These are phyloP conservation scores for Pangasius mekongensis DNA, from an alignment of 2,797 vertebrate species.

Conservation along the genomic window DNA sequence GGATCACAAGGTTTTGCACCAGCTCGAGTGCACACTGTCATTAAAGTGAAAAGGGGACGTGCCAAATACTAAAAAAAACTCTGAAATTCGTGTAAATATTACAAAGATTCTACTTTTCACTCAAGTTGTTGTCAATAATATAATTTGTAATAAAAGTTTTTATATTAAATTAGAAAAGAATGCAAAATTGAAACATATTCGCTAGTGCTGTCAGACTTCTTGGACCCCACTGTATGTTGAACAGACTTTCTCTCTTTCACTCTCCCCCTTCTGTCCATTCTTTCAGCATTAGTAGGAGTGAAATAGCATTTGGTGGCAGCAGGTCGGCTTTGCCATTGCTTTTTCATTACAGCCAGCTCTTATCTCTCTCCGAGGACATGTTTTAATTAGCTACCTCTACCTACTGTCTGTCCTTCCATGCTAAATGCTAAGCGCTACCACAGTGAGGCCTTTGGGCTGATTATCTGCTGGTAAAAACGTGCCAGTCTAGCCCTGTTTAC, in stretches of 20 bases:
- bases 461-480: conserved; percentile 34
- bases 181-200: not conserved
- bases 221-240: not conserved
- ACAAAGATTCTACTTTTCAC: not conserved
- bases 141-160: not conserved
- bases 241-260: conserved; percentile 9
- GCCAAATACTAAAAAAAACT: not conserved
- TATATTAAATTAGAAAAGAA: not conserved
- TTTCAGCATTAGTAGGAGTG: conserved; percentile 28
- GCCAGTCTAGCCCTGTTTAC: conserved; percentile 28
- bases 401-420: conserved; percentile 43
- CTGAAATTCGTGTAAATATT: not conserved
- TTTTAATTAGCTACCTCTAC: conserved; percentile 50
- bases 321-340: conserved; percentile 33
- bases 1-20: not conserved
- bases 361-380: conserved; percentile 48
- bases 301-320: conserved; percentile 34
- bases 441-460: conserved; percentile 47
- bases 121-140: not conserved
- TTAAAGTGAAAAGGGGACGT: not conserved
- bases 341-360: conserved; percentile 54
- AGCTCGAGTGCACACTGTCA: not conserved
- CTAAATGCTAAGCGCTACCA: conserved; percentile 50
- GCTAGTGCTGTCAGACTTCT: not conserved
- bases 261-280: conserved; percentile 39